Evolutionary conservation across 2,888 invertebrate genomes (phyloP).

Genomic region (Trissoscelio sp.): DNA sequence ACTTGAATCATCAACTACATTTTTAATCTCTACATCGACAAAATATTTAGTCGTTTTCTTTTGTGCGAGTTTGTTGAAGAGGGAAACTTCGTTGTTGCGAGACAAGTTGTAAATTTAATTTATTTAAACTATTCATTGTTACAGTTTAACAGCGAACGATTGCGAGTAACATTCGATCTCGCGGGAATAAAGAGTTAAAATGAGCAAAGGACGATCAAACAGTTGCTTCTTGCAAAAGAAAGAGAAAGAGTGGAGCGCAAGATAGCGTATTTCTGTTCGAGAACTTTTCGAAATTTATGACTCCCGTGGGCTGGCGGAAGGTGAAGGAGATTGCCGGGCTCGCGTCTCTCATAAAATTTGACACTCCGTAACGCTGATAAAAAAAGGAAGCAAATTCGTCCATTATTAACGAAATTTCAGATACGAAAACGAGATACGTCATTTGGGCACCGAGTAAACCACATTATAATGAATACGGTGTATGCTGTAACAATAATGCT

Average conservation of each 20-base stretch:
- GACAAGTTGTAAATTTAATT: background rate
- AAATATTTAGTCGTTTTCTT: too few relatives aligned
- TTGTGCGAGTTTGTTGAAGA: too few relatives aligned
- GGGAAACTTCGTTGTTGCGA: background rate
- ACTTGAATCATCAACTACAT: too few relatives aligned
- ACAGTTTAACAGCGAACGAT: constrained; percentile 20
- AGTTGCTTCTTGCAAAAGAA: constrained; percentile 16
- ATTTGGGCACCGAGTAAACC: background rate
- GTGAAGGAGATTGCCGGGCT: constrained; percentile 56
- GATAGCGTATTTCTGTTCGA: constrained; percentile 65
- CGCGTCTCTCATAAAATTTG: constrained; percentile 66
- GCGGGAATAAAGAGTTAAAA: constrained; percentile 48
- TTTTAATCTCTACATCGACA: too few relatives aligned
- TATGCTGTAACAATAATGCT: too few relatives aligned
- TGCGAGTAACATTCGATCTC: constrained; percentile 16
- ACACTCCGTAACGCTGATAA: constrained; percentile 39
- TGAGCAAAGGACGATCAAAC: constrained; percentile 30
- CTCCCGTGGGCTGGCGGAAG: constrained; percentile 71
- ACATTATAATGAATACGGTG: too few relatives aligned
- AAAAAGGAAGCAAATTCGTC: constrained; percentile 45
- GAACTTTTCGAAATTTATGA: constrained; percentile 75
- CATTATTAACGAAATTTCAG: constrained; percentile 37
- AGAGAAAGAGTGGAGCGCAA: constrained; percentile 28
- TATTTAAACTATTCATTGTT: constrained; percentile 38
- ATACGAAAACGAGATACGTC: constrained; percentile 25